Base-by-base conservation (phyloP, 2,797 vertebrate genomes). In the Rallus crepitans region DNA sequence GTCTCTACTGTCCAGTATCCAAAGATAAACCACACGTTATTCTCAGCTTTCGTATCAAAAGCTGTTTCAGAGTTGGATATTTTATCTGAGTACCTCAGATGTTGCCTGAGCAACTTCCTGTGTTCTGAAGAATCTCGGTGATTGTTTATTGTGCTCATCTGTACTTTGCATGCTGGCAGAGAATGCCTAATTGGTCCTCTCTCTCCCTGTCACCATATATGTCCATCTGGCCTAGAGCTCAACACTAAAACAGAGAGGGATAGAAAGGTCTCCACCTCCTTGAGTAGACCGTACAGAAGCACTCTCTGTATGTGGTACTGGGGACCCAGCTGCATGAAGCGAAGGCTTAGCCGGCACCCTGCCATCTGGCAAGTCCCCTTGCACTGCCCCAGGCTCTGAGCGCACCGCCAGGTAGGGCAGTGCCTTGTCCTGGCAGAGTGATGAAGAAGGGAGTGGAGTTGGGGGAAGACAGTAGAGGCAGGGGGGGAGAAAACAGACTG, bases 31-130 rank as follows among this genome's bases (percentile, higher is more conserved):
- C 72, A 75, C 59, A 79, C 35, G 77, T 90, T 93, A 76, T 90
- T 95, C 81, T 87, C 73, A 87, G 77, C 66, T 94, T 89, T 93
- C 81, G 81, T 92, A 87, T 89, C 86, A 92, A 93, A 82, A 94
- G 53, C 65, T 85, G 48, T 82, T 93, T 84, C 56, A 66, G 70
- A 82, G 52, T 40, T 63, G 70, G 66, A 7, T 88, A 48, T 89
- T 95, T 94, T 92, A 95, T 92, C 91, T 56, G 66, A 85, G 70
- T 80, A 48, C 66, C 90, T 96, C 89, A 90, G 73, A 92, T 56
- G 70, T 83, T 93, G 71, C 78, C 73, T 40, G 63, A 87, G 45
- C 60, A 87, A 68, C 78, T 89, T 95, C 63, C 80, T 59, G 47
- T 12, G 1, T 70, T 93, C 42, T 79, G 55, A 82, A 79, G 39